phyloP scores from a whole-genome alignment of 2,113 vertebrate species.

The Emydocephalus ijimae region DNA sequence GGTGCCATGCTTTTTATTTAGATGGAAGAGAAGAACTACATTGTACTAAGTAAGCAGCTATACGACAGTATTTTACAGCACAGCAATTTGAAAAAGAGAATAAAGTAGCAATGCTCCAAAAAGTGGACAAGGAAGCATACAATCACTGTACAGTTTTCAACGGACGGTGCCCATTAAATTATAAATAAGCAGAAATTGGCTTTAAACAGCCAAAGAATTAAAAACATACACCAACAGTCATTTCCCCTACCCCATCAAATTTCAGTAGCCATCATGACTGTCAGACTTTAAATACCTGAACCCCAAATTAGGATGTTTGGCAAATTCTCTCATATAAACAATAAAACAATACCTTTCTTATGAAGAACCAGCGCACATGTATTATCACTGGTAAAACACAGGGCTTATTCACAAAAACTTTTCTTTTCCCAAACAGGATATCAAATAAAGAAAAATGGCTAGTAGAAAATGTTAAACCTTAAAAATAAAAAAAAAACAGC shows the following conservation, averaged over 20 bases:
- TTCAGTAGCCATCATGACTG: slow-evolving; percentile 63
- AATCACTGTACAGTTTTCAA: slow-evolving; percentile 75
- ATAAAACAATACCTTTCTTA: slow-evolving; percentile 60
- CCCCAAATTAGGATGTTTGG: slow-evolving; percentile 70
- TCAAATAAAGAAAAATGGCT: slow-evolving; percentile 63
- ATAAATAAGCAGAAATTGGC: slow-evolving; percentile 72
- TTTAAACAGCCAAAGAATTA: slow-evolving; percentile 78
- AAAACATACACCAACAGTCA: slow-evolving; percentile 62
- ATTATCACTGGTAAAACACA: slow-evolving; percentile 60
- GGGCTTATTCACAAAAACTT: slow-evolving; percentile 57
- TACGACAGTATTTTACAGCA: slow-evolving; percentile 78
- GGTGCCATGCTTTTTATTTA: slow-evolving; percentile 96
- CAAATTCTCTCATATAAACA: slow-evolving; percentile 61
- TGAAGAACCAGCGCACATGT: slow-evolving; percentile 71
- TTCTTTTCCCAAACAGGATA: slow-evolving; percentile 65
- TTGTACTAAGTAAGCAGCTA: slow-evolving; percentile 75
- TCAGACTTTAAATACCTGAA: slow-evolving; percentile 56
- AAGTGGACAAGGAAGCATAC: slow-evolving; percentile 73
- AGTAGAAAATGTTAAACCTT: slow-evolving; percentile 68
- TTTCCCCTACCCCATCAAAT: slow-evolving; percentile 41
- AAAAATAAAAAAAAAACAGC: slow-evolving; percentile 66
- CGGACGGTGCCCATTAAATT: slow-evolving; percentile 66
- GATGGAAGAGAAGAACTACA: slow-evolving; percentile 77
- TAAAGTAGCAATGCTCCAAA: slow-evolving; percentile 69
- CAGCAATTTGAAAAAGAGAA: slow-evolving; percentile 70